Evolutionary conservation across 2,888 invertebrate genomes (phyloP).

Genomic region (Cheilosia vernalis): DNA sequence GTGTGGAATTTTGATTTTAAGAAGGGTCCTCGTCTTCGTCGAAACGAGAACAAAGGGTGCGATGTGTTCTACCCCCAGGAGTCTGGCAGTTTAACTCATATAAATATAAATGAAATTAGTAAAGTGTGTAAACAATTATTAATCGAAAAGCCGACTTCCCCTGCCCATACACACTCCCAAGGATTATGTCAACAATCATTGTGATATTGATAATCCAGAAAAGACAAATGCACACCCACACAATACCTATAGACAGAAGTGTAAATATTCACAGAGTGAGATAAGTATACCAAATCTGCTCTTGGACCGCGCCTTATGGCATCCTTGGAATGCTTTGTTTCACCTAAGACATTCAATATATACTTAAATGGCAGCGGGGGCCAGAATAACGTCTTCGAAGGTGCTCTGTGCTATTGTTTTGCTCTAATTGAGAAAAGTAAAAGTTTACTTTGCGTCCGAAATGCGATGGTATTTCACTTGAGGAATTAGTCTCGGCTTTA

Average conservation of each 20-base stretch:
- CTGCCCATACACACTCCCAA: slow-evolving; percentile 10
- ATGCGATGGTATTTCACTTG: slow-evolving; percentile 69
- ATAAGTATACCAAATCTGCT: slow-evolving; percentile 50
- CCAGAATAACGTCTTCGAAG: background rate
- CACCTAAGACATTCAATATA: slow-evolving; percentile 31
- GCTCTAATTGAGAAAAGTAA: slow-evolving; percentile 71
- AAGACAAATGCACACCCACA: slow-evolving; percentile 23
- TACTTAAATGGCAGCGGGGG: slow-evolving; percentile 4
- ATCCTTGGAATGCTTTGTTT: slow-evolving; percentile 50
- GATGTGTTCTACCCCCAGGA: background rate
- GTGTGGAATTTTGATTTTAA: slow-evolving; percentile 42
- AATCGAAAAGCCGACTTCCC: slow-evolving; percentile 58
- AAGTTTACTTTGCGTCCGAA: slow-evolving; percentile 66
- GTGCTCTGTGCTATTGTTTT: slow-evolving; percentile 56
- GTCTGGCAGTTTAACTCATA: slow-evolving; percentile 22
- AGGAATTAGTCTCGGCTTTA: slow-evolving; percentile 47
- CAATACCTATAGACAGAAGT: slow-evolving; percentile 46
- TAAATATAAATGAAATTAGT: slow-evolving; percentile 74
- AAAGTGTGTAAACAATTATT: slow-evolving; percentile 73
- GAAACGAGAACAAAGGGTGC: background rate
- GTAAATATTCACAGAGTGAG: slow-evolving; percentile 52
- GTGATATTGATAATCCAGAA: slow-evolving; percentile 27
- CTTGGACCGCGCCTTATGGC: slow-evolving; percentile 4
- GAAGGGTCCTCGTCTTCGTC: no score
- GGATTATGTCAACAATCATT: slow-evolving; percentile 72